phyloP scores from a whole-genome alignment of 2,888 invertebrate genomes.

The Ctena decussata region DNA sequence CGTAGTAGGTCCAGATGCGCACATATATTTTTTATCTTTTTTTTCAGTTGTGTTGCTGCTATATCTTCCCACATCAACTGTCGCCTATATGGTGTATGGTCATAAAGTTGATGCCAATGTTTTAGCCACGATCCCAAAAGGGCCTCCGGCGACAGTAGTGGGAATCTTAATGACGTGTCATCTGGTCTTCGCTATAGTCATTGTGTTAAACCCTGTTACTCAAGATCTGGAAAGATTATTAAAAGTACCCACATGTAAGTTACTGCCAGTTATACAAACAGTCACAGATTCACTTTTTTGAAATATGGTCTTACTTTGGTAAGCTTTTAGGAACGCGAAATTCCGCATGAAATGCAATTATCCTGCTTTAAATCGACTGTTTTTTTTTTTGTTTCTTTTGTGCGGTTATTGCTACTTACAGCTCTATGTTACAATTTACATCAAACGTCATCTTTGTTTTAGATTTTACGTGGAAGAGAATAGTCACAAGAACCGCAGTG shows the following conservation, averaged over 20 bases:
- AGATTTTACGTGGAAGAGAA: conserved; percentile 57
- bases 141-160: neutral
- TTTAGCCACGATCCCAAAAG: conserved; percentile 14
- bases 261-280: neutral
- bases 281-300: too few relatives aligned
- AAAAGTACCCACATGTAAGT: conserved; percentile 16
- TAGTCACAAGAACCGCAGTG: conserved; percentile 38
- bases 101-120: conserved; percentile 10
- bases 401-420: too few relatives aligned
- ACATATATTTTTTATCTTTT: neutral
- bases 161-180: conserved; percentile 13
- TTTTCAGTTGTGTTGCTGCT: conserved; percentile 4
- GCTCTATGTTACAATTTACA: neutral
- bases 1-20: too few relatives aligned
- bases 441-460: conserved; percentile 3
- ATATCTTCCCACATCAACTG: neutral
- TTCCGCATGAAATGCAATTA: too few relatives aligned
- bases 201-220: conserved; percentile 10
- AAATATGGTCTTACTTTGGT: too few relatives aligned
- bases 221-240: conserved; percentile 16
- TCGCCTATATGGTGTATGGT: conserved; percentile 2
- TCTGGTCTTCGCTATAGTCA: neutral
- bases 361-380: too few relatives aligned
- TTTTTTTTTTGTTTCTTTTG: too few relatives aligned
- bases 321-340: too few relatives aligned